Base-by-base conservation (phyloP, 2,113 vertebrate genomes). In the Anguilla rostrata region DNA sequence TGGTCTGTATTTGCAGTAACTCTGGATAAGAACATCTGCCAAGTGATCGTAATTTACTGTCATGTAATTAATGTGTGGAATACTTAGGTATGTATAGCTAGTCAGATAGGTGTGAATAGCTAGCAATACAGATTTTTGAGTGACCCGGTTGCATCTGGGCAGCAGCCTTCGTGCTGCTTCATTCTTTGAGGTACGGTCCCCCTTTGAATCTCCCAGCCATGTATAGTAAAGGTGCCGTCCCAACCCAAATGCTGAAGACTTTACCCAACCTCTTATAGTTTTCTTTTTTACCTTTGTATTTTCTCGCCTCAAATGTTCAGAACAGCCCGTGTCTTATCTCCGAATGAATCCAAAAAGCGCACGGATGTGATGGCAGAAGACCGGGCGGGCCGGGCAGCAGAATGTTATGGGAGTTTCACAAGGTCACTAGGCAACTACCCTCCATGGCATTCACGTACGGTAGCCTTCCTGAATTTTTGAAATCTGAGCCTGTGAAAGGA, bases 251-350 rank as follows among this genome's bases (percentile, higher is more conserved):
- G 81, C 87, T 90, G 92, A 93, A 89, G 56, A 89, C 91, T 92
- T 93, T 91, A 88, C 53, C 91, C 93, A 94, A 95, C 94, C 94
- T 95, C 90, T 90, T 92, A 96, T 95, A 89, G 94, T 34, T 34
- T 34, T 34, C 34, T 34, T 34, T 34, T 34, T 34, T 34, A 34
- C 34, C 34, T 34, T 34, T 34, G 34, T 34, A 96, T 95, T 94
- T 90, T 22, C 94, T 91, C 81, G 9, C 53, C 53, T 56, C 53
- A 56, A 56, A 96, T 94, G 95, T 96, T 96, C 94, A 94, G 92
- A 93, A 93, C 15, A 56, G 3, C 92, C 92, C 84, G 88, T 43
- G 57, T 83, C 53, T 93, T 93, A 93, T 94, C 91, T 86, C 40
- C 78, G 85, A 94, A 95, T 95, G 94, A 92, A 95, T 95, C 88